Percentiles rank a stretch among this genome's conserved stretches.
Evolutionary conservation across 2,888 invertebrate species (phyloP).

Genomic region (Diabrotica balteata): DNA sequence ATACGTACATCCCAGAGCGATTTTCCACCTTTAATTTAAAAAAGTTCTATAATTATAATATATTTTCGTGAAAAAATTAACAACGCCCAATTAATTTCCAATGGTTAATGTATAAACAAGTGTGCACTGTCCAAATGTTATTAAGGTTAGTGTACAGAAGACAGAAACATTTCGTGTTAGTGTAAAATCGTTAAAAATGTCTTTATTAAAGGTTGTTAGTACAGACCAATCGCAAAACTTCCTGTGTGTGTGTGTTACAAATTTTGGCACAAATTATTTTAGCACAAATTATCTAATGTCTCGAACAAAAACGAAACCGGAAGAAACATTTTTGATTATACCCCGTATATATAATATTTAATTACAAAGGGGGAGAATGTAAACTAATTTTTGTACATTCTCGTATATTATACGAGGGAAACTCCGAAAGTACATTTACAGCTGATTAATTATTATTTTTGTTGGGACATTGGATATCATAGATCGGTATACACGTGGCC

Average conservation of each 20-base stretch:
- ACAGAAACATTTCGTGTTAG: slow-evolving; percentile 34
- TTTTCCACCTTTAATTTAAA: too few species aligned
- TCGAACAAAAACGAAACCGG: slow-evolving; percentile 7
- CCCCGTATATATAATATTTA: background rate
- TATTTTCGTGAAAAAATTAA: too few species aligned
- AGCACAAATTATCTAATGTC: slow-evolving; percentile 24
- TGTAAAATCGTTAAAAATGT: slow-evolving; percentile 33
- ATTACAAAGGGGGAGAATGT: too few species aligned
- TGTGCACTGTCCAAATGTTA: slow-evolving; percentile 19
- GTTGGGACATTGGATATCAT: slow-evolving; percentile 8
- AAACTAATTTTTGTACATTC: background rate
- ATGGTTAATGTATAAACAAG: background rate
- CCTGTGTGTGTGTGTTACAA: slow-evolving; percentile 2
- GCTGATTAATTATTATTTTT: background rate
- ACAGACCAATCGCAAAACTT: slow-evolving; percentile 47
- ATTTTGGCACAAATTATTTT: slow-evolving; percentile 26
- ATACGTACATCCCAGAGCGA: too few species aligned
- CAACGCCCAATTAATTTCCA: background rate
- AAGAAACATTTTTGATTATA: too few species aligned
- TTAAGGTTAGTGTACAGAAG: slow-evolving; percentile 35
- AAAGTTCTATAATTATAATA: too few species aligned
- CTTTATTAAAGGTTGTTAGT: slow-evolving; percentile 26
- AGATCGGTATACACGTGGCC: background rate
- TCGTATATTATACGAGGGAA: background rate
- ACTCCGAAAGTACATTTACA: background rate